Percentiles rank a stretch among this genome's conserved stretches.
These are phyloP conservation scores for Drosophila subsilvestris DNA, from an alignment of 2,888 invertebrate genomes.

Conservation along the genomic window DNA sequence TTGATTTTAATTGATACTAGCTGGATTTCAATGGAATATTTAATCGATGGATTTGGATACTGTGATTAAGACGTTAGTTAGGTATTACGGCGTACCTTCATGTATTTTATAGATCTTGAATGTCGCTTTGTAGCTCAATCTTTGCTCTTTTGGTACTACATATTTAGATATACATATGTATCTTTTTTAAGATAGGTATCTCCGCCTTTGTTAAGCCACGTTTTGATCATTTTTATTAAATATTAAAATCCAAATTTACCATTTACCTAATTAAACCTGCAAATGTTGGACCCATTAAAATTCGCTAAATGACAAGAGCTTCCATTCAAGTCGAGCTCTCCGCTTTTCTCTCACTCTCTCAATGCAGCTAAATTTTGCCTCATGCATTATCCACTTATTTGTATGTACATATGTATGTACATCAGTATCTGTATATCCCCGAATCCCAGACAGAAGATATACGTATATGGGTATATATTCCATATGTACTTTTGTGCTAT, in stretches of 20 bases:
- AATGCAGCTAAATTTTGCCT: slow-evolving; percentile 33
- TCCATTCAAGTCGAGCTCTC: slow-evolving; percentile 13
- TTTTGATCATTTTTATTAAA: background rate
- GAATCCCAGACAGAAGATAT: slow-evolving; percentile 3
- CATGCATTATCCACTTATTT: slow-evolving; percentile 35
- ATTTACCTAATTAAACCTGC: slow-evolving; percentile 23
- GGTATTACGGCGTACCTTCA: too few species aligned
- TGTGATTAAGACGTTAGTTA: too few species aligned
- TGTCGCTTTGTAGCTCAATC: too few species aligned
- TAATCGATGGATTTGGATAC: background rate
- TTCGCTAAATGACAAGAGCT: slow-evolving; percentile 36
- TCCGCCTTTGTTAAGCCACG: background rate
- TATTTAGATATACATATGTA: too few species aligned
- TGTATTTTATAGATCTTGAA: background rate
- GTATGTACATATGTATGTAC: background rate
- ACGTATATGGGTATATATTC: slow-evolving; percentile 1
- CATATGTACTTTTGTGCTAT: slow-evolving; percentile 13
- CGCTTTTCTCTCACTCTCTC: slow-evolving; percentile 1
- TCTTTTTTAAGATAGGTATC: background rate
- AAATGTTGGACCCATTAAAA: slow-evolving; percentile 38
- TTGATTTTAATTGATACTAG: slow-evolving; percentile 32
- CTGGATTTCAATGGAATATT: background rate
- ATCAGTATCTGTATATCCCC: background rate
- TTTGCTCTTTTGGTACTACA: too few species aligned
- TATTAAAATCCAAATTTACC: slow-evolving; percentile 3